These are phyloP conservation scores for Marisa cornuarietis DNA, from an alignment of 1,140 invertebrate genomes.

Conservation along the genomic window DNA sequence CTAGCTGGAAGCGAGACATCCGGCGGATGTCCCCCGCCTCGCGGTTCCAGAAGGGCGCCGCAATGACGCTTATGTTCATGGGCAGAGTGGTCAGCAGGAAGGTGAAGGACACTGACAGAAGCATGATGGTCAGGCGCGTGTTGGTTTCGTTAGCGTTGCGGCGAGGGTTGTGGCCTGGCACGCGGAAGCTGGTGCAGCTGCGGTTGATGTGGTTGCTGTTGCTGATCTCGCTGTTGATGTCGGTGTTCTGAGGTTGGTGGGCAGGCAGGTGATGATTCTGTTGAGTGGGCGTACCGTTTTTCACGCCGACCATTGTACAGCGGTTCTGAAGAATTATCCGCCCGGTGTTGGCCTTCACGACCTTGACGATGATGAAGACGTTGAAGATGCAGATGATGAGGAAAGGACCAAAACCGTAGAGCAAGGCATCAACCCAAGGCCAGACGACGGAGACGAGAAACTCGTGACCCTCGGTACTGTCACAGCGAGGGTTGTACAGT, in stretches of 20 bases:
- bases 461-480: slow-evolving; percentile 30
- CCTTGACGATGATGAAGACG: slow-evolving; percentile 47
- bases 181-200: slow-evolving; percentile 1
- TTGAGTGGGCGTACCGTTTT: no score
- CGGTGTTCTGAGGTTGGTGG: background rate
- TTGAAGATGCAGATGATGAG: slow-evolving; percentile 55
- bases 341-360: slow-evolving; percentile 17
- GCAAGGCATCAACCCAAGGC: slow-evolving; percentile 60
- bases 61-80: slow-evolving; percentile 51
- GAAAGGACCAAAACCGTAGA: slow-evolving; percentile 61
- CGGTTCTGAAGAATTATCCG: slow-evolving; percentile 17
- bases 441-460: slow-evolving; percentile 50
- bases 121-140: slow-evolving; percentile 54
- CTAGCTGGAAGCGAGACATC: slow-evolving; percentile 34
- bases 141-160: slow-evolving; percentile 21
- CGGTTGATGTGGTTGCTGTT: slow-evolving; percentile 14
- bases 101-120: slow-evolving; percentile 58
- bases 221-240: background rate
- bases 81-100: slow-evolving; percentile 63
- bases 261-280: background rate
- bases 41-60: slow-evolving; percentile 42
- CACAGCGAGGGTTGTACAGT: slow-evolving; percentile 21
- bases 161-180: background rate
- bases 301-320: background rate
- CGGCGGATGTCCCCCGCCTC: slow-evolving; percentile 11